Percentiles rank a stretch among this genome's conserved stretches.
Conservation (phyloP, 2,113 vertebrate species). For the Salvelinus sp. region DNA sequence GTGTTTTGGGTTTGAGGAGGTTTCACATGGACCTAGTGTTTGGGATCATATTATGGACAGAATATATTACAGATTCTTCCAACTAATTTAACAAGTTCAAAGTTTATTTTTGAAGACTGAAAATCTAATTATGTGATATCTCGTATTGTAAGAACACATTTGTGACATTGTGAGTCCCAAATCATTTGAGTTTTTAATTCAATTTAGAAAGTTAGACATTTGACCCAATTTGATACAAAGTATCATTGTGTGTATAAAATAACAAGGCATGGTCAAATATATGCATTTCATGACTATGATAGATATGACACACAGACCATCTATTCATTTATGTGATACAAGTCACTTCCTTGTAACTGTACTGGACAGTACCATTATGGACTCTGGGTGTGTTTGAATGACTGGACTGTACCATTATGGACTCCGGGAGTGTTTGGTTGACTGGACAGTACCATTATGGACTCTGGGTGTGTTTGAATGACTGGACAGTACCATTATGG, state of each 20-base stretch:
- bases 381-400: too few relatives aligned
- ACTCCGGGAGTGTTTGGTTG: too few relatives aligned
- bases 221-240: background rate
- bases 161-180: background rate
- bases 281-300: background rate
- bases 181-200: background rate
- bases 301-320: background rate
- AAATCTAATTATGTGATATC: background rate
- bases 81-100: background rate
- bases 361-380: too few relatives aligned
- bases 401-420: too few relatives aligned
- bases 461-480: too few relatives aligned
- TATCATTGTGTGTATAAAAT: too few relatives aligned
- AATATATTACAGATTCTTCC: background rate
- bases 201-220: background rate
- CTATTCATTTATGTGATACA: background rate
- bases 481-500: too few relatives aligned
- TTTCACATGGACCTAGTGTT: conserved; percentile 15
- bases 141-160: background rate
- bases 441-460: too few relatives aligned
- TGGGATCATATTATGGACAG: conserved; percentile 2
- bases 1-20: conserved; percentile 6
- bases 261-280: too few relatives aligned
- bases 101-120: background rate
- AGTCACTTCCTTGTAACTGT: background rate